Conservation (phyloP, 2,797 vertebrate genomes). For the Tympanoctomys barrerae region DNA sequence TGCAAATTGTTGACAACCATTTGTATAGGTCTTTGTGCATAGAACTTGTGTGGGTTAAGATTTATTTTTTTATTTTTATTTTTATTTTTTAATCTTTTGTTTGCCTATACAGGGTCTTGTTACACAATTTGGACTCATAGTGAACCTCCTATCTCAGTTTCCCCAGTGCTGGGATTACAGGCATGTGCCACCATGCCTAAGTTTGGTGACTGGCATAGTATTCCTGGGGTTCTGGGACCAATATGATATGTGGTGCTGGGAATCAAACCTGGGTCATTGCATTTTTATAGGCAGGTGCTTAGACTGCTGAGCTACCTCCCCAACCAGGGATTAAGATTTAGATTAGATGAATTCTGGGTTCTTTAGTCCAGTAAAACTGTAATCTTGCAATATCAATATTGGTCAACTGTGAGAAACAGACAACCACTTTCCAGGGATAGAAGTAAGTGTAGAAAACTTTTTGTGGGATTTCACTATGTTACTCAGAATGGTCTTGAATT, state of each 20-base stretch:
- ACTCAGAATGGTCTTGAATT: neutral
- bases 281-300: too few species aligned
- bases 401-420: slow-evolving; percentile 21
- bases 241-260: too few species aligned
- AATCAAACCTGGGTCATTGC: too few species aligned
- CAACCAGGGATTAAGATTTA: neutral
- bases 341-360: neutral
- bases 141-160: too few species aligned
- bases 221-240: too few species aligned
- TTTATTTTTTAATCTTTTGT: too few species aligned
- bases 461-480: neutral
- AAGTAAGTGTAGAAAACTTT: neutral
- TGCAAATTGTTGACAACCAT: neutral
- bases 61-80: neutral
- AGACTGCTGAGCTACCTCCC: too few species aligned
- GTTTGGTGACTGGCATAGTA: too few species aligned
- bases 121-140: too few species aligned
- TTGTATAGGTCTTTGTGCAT: neutral
- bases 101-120: too few species aligned
- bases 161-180: too few species aligned
- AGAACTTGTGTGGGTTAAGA: neutral
- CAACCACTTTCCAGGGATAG: neutral
- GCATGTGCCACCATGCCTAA: too few species aligned
- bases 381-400: neutral
- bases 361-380: neutral